Evolutionary conservation across 2,113 vertebrate genomes (phyloP).

Genomic region (Turdus rufiventris): DNA sequence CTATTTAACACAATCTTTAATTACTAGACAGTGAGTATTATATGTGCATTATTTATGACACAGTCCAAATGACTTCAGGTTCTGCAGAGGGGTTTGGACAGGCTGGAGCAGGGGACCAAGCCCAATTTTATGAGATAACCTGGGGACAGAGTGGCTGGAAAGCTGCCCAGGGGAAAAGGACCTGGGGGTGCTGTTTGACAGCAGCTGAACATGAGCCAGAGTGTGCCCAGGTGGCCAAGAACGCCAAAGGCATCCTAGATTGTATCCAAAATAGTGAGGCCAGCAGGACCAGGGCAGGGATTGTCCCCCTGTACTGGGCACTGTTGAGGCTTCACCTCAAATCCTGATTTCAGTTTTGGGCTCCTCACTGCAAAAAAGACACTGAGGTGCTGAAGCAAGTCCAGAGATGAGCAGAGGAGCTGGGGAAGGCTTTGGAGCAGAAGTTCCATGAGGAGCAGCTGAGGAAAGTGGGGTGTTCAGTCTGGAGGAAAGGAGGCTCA

Average conservation of each 20-base stretch:
- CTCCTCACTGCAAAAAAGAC: not conserved
- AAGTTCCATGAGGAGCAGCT: not conserved
- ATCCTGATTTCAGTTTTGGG: not conserved
- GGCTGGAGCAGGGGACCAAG: not conserved
- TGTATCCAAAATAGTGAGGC: not conserved
- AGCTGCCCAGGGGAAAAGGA: rapidly evolving
- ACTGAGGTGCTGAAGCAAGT: rapidly evolving
- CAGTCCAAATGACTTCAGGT: not conserved
- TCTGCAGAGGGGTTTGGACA: not conserved
- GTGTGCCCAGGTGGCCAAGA: not conserved
- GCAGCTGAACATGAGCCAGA: not conserved
- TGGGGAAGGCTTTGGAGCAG: not conserved
- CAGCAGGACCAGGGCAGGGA: not conserved
- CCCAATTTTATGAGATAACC: not conserved
- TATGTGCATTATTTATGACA: not conserved
- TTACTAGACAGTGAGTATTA: not conserved
- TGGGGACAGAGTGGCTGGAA: not conserved
- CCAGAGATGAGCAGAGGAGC: not conserved
- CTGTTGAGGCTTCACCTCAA: not conserved
- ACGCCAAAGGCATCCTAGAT: not conserved
- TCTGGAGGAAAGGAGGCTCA: not conserved
- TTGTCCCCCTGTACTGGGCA: not conserved
- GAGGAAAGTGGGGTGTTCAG: not conserved
- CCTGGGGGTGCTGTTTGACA: not conserved
- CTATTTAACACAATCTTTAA: not conserved